Evolutionary conservation across 2,888 invertebrate genomes (phyloP), one percentile per base, ranked within the genome.

Genomic region (Drosophila kuntzei): DNA sequence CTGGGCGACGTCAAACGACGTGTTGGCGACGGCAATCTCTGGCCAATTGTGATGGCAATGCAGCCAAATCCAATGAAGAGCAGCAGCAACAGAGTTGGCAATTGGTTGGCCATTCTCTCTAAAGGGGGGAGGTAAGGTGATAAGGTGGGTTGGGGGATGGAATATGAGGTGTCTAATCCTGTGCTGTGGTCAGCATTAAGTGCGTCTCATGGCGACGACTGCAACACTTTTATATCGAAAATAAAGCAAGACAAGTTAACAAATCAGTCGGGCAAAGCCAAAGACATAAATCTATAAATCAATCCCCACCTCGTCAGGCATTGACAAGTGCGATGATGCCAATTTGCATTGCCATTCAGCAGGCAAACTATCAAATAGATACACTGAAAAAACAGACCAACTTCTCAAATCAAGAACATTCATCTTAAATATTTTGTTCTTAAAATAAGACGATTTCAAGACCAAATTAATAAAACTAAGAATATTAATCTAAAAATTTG

Each of bases 241-340:
- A 7, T 41, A 1, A 32, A 49, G 14, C 22, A 25, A 7, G 50
- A 0, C 22, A 29, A 41, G 29, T 18, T 22, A 50, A 86, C 80
- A 85, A 85, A 81, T 80, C 86, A 85, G 57, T 25, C 34, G 50
- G 7, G 8, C 50, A 53, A 49, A 44, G 7, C 8, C 50, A 53
- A 49, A 51, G 60, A 66, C 85, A 80, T 85, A 71, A 80, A 85
- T 80, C 68, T 37, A n/a, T 22, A 25, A 32, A 27, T 18, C 18
- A 25, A 25, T 3, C 25, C 25, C 25, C 25, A 6, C 16, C 18
- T 14, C 22, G 29, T 14, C 16, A 12, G 34, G 41, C 22, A 20
- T 27, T 59, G 73, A 68, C 68, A 74, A 29, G 50, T 34, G 59
- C 51, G 64, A 27, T 47, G 41, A 29, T 49, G 41, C 41, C 14